A percentile compares a stretch with the other conserved stretches of the same genome.
phyloP scores from a whole-genome alignment of 1,140 invertebrate genomes.

The Drosophila ambigua region DNA sequence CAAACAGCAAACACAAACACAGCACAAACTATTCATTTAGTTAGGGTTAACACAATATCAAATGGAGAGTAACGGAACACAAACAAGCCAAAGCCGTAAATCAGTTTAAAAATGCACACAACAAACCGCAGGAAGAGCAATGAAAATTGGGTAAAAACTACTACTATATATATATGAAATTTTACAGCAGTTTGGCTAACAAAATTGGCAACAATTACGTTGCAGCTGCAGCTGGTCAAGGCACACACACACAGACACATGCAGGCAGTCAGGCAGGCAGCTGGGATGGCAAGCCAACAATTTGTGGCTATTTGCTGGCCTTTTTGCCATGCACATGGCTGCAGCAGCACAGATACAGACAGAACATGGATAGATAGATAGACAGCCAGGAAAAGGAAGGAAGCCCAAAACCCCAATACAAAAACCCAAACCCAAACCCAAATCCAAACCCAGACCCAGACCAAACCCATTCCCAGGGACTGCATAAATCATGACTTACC shows the following conservation, averaged over 20 bases:
- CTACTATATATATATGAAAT: slow-evolving; percentile 31
- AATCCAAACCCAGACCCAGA: neutral
- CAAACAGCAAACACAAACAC: slow-evolving; percentile 1
- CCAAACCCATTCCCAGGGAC: slow-evolving; percentile 9
- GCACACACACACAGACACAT: neutral
- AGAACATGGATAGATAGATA: neutral
- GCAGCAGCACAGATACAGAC: slow-evolving; percentile 9
- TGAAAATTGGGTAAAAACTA: slow-evolving; percentile 10
- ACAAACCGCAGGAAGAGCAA: slow-evolving; percentile 22
- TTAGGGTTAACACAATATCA: slow-evolving; percentile 13
- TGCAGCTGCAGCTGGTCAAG: slow-evolving; percentile 19
- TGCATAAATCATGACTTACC: slow-evolving; percentile 84
- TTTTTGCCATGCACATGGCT: slow-evolving; percentile 51
- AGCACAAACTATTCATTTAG: slow-evolving; percentile 28
- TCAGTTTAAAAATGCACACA: slow-evolving; percentile 55
- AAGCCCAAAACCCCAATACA: neutral
- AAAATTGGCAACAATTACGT: slow-evolving; percentile 54
- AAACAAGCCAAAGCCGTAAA: slow-evolving; percentile 50
- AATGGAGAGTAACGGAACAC: slow-evolving; percentile 18
- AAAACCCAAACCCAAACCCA: neutral
- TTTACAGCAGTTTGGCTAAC: slow-evolving; percentile 23
- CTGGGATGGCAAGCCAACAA: slow-evolving; percentile 37
- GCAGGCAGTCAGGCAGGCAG: too few species aligned
- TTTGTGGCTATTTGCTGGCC: slow-evolving; percentile 62
- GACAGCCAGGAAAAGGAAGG: neutral